A percentile compares a stretch with the other conserved stretches of the same genome.
phyloP scores from a whole-genome alignment of 2,888 invertebrate species.

The Calliopum simillimum region DNA sequence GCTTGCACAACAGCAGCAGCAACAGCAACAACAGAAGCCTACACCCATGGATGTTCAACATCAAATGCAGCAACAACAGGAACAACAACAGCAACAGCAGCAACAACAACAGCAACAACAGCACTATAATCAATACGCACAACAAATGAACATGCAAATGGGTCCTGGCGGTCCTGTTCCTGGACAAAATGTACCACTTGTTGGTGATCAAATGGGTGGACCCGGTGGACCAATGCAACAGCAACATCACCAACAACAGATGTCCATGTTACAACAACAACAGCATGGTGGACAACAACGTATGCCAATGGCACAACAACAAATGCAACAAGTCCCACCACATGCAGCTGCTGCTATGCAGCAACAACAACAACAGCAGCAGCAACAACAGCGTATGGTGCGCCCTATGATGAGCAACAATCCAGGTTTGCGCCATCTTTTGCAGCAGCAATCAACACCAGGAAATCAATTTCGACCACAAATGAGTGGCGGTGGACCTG shows the following conservation, averaged over 20 bases:
- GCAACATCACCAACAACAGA: constrained; percentile 50
- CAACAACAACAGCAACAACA: constrained; percentile 56
- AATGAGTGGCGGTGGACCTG: constrained; percentile 53
- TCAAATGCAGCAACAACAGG: constrained; percentile 70
- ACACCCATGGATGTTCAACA: constrained; percentile 70
- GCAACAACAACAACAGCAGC: constrained; percentile 56
- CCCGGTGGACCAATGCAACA: constrained; percentile 52
- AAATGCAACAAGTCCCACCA: constrained; percentile 72
- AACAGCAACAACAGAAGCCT: constrained; percentile 47
- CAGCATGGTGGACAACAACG: constrained; percentile 53
- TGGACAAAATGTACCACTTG: constrained; percentile 37
- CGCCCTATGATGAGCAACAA: constrained; percentile 81
- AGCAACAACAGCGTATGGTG: constrained; percentile 75
- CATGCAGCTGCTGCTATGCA: constrained; percentile 76
- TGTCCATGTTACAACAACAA: constrained; percentile 50
- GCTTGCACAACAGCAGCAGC: constrained; percentile 54
- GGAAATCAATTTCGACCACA: constrained; percentile 65
- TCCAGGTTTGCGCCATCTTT: constrained; percentile 81
- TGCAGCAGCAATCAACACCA: constrained; percentile 72
- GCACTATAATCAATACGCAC: constrained; percentile 74
- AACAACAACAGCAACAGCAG: constrained; percentile 69
- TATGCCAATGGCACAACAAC: constrained; percentile 61
- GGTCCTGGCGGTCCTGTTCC: constrained; percentile 53
- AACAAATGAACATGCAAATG: constrained; percentile 66
- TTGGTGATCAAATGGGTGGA: constrained; percentile 46